Base-by-base conservation (phyloP, 1,140 invertebrate species). In the Orius laevigatus region DNA sequence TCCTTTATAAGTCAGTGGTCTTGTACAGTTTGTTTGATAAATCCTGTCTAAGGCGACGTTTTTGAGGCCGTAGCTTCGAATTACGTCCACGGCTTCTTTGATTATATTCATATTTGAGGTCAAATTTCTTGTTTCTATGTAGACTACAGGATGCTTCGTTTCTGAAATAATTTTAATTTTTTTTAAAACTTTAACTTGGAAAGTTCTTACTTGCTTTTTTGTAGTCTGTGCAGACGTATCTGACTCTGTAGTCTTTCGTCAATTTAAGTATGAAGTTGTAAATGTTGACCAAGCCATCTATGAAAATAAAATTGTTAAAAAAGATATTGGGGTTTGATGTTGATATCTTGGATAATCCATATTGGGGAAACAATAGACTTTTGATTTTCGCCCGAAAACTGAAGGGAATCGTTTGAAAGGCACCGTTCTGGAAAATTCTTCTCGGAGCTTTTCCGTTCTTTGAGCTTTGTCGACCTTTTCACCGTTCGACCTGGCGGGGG, bases 221-320 rank as follows among this genome's bases (percentile, higher is more conserved):
- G 16, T 36, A 19, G 18, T 50, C 42, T 2, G 25, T 50, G 25
- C 49, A 50, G 5, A 50, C 43, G 39, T 50, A 50, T n/a, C 49
- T 18, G 14, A 50, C 49, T 35, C 49, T 44, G 32, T 45, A 50
- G 1, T 44, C 41, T 11, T 25, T 41, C 3, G 42, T 50, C 16
- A 50, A 19, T 19, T 44, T 14, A 12, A 50, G 15, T 2, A 45
- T 35, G 42, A 19, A 50, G 18, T 31, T 50, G 5, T 45, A 25
- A 25, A 46, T 41, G 9, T 36, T 18, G 19, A 25, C 25, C 3
- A 25, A 3, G 3, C 25, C 25, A 25, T 25, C 25, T 25, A 8
- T 25, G 8, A 8, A 25, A 3, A 25, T 4, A 25, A 8, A 25
- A 25, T 25, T 25, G 3, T 25, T 25, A 25, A 25, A 25, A 8